A percentile compares a stretch with the other conserved stretches of the same genome.
Evolutionary conservation across 1,140 invertebrate species (phyloP).

Genomic region (Drosophila fuyamai): DNA sequence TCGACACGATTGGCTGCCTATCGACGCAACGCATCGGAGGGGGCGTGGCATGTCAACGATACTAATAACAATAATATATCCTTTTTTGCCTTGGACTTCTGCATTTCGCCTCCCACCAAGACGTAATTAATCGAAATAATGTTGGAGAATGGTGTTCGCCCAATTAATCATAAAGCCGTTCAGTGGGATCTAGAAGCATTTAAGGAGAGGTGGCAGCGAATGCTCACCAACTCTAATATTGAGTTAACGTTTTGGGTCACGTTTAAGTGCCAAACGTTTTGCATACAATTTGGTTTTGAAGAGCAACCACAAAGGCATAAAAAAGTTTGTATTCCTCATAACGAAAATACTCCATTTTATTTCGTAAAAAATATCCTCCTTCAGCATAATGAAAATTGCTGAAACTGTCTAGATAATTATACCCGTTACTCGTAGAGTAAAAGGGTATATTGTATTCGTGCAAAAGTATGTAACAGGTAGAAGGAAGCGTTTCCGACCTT

Average conservation of each 20-base stretch:
- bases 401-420: too few relatives aligned
- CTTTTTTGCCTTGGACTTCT: slow-evolving; percentile 2
- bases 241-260: slow-evolving; percentile 23
- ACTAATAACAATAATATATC: slow-evolving; percentile 43
- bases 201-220: neutral
- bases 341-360: too few relatives aligned
- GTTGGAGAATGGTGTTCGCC: slow-evolving; percentile 43
- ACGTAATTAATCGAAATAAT: slow-evolving; percentile 56
- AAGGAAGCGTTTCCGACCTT: too few relatives aligned
- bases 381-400: too few relatives aligned
- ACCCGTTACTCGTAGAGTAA: too few relatives aligned
- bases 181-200: neutral
- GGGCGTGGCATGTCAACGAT: slow-evolving; percentile 63
- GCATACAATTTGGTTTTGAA: slow-evolving; percentile 32
- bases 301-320: neutral
- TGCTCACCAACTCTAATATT: neutral
- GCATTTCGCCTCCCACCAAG: slow-evolving; percentile 3
- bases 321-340: too few relatives aligned
- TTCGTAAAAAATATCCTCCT: too few relatives aligned
- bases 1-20: slow-evolving; percentile 60
- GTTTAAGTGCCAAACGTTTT: slow-evolving; percentile 20
- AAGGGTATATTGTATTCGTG: too few relatives aligned
- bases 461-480: too few relatives aligned
- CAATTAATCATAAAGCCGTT: slow-evolving; percentile 49
- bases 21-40: slow-evolving; percentile 52